Conservation (phyloP, 1,140 invertebrate species). For the Megalopta genalis region DNA sequence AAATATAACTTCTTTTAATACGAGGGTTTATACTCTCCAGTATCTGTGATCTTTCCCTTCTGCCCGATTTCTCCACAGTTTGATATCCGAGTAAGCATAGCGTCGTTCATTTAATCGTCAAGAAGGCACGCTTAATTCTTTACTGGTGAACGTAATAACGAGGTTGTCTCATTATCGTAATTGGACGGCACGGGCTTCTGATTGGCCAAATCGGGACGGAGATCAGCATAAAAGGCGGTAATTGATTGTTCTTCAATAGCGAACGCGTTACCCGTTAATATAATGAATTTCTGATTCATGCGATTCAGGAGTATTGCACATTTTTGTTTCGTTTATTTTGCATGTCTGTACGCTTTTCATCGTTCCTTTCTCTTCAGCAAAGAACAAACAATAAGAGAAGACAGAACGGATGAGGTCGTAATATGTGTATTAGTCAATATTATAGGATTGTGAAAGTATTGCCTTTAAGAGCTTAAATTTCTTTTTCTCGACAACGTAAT, state of each 20-base stretch:
- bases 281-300: neutral
- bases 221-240: slow-evolving; percentile 5
- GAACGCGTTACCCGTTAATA: slow-evolving; percentile 5
- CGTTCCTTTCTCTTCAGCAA: too few relatives aligned
- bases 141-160: slow-evolving; percentile 65
- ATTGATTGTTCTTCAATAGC: slow-evolving; percentile 4
- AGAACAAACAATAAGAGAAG: too few relatives aligned
- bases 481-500: too few relatives aligned
- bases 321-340: neutral
- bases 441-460: too few relatives aligned
- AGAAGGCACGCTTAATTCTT: slow-evolving; percentile 69
- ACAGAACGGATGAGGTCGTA: too few relatives aligned
- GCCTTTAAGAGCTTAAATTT: too few relatives aligned
- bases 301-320: neutral
- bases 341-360: too few relatives aligned
- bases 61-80: neutral
- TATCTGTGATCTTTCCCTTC: neutral
- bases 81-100: neutral
- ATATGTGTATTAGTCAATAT: too few relatives aligned
- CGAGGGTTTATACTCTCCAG: too few relatives aligned
- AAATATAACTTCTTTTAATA: too few relatives aligned
- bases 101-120: neutral
- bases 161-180: slow-evolving; percentile 76
- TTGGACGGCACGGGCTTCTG: slow-evolving; percentile 60
- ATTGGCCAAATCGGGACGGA: slow-evolving; percentile 3